Conservation (phyloP, 2,888 invertebrate genomes). For the Chesias legatella region DNA sequence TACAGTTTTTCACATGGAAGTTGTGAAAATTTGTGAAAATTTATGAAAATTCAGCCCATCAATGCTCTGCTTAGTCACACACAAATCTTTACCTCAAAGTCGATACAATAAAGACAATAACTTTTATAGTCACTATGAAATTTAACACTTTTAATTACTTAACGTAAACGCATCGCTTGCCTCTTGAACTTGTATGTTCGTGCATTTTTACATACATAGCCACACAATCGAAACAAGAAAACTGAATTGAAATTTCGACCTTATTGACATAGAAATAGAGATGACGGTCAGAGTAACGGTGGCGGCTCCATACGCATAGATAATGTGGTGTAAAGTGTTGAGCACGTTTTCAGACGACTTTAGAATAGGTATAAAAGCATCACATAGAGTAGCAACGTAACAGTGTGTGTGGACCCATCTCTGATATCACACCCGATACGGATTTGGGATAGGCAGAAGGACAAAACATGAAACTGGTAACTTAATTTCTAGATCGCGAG, state of each 20-base stretch:
- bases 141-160: slow-evolving; percentile 25
- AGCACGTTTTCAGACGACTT: slow-evolving; percentile 68
- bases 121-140: slow-evolving; percentile 19
- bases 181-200: slow-evolving; percentile 51
- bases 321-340: slow-evolving; percentile 39
- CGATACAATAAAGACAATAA: slow-evolving; percentile 20
- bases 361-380: slow-evolving; percentile 68
- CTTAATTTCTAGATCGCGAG: slow-evolving; percentile 2
- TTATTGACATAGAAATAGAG: slow-evolving; percentile 22
- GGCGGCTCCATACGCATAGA: slow-evolving; percentile 22
- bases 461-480: slow-evolving; percentile 39
- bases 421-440: slow-evolving; percentile 40
- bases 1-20: too few species aligned
- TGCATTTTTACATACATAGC: slow-evolving; percentile 44
- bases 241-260: slow-evolving; percentile 17
- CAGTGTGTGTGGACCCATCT: slow-evolving; percentile 58
- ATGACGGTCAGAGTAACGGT: not conserved
- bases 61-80: too few species aligned
- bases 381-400: slow-evolving; percentile 44
- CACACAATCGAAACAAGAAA: not conserved
- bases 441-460: slow-evolving; percentile 27
- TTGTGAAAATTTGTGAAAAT: too few species aligned
- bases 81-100: slow-evolving; percentile 17
- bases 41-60: too few species aligned
- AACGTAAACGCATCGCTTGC: slow-evolving; percentile 21